These are phyloP conservation scores for Formica selysi DNA, from an alignment of 1,140 invertebrate species.

Conservation along the genomic window DNA sequence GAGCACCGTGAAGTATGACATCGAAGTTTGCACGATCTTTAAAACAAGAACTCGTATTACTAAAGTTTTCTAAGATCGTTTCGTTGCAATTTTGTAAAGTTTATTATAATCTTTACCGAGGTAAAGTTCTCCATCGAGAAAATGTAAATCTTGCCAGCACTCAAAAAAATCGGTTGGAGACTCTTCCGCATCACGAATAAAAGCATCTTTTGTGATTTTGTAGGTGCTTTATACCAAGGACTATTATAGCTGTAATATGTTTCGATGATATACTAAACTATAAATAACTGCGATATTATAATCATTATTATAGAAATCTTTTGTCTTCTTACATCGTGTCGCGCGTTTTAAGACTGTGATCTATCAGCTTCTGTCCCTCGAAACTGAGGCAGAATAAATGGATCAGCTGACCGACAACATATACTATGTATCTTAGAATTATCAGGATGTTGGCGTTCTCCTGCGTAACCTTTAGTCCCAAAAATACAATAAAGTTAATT, in stretches of 20 bases:
- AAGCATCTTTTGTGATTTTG: constrained; percentile 10
- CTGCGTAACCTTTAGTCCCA: constrained; percentile 1
- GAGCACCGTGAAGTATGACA: constrained; percentile 45
- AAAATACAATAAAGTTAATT: constrained; percentile 11
- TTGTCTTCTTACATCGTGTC: constrained; percentile 62
- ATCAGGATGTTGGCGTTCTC: background rate
- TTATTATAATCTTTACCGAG: constrained; percentile 10
- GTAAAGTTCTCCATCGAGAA: constrained; percentile 41
- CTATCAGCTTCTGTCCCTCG: constrained; percentile 67
- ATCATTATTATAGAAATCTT: background rate
- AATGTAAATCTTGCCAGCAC: constrained; percentile 32
- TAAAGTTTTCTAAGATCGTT: background rate
- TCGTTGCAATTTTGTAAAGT: background rate
- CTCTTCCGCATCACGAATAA: constrained; percentile 32
- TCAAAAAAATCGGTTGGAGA: constrained; percentile 30
- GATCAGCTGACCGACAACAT: constrained; percentile 49
- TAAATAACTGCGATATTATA: background rate
- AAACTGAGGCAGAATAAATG: constrained; percentile 70
- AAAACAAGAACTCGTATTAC: constrained; percentile 1
- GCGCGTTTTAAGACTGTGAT: constrained; percentile 63
- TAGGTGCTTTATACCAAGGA: constrained; percentile 29
- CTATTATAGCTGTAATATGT: constrained; percentile 37
- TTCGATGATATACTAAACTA: background rate
- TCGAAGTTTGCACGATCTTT: constrained; percentile 47
- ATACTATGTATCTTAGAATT: constrained; percentile 31